These are phyloP conservation scores for Anthopleura sola DNA, from an alignment of 64 coral and sea anemone genomes.

Conservation along the genomic window DNA sequence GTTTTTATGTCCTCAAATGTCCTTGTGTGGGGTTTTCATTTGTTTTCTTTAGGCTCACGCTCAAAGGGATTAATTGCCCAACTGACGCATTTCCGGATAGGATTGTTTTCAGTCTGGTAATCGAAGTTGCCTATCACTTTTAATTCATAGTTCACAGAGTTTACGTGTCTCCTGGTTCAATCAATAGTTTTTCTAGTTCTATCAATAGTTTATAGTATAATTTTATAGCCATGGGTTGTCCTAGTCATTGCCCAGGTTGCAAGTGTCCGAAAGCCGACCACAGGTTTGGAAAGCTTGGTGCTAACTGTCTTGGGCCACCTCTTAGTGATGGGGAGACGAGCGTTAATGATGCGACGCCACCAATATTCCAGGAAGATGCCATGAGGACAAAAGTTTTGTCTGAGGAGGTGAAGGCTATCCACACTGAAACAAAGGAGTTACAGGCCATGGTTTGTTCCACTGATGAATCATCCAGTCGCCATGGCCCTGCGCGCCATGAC, in stretches of 20 bases:
- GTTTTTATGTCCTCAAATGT: no score
- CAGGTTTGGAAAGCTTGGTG: slow-evolving; percentile 14
- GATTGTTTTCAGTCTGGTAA: no score
- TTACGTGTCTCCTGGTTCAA: no score
- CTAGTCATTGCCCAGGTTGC: slow-evolving; percentile 27
- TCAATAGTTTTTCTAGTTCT: no score
- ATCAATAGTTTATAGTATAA: no score
- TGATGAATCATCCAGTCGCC: neutral
- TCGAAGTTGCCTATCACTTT: no score
- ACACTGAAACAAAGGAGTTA: slow-evolving; percentile 17
- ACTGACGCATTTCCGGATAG: no score
- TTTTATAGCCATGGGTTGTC: slow-evolving; percentile 27
- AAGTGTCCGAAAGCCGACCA: slow-evolving; percentile 2
- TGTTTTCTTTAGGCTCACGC: no score
- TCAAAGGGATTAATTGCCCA: no score
- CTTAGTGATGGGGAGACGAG: neutral
- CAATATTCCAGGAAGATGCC: neutral
- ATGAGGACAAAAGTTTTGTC: slow-evolving; percentile 10
- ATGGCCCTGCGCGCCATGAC: slow-evolving; percentile 17
- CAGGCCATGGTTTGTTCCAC: no score
- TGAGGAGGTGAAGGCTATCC: slow-evolving; percentile 3
- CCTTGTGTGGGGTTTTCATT: no score
- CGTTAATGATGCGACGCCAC: neutral
- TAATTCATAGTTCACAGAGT: no score
- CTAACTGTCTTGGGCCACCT: neutral